Base-by-base conservation (phyloP, 2,888 invertebrate species). In the Macaria liturata region DNA sequence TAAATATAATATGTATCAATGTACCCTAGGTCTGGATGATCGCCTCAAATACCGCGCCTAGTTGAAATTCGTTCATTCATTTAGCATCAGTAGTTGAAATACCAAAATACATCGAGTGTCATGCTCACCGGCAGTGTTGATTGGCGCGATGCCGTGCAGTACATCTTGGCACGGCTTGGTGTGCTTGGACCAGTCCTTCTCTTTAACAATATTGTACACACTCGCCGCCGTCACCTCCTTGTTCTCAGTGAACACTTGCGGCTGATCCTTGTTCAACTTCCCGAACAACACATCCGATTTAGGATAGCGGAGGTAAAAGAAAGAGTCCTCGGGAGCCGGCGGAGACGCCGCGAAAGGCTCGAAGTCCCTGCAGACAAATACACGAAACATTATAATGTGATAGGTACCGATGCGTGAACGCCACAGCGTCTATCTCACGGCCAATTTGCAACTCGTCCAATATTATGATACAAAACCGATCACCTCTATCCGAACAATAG, bases 301-400 rank as follows among this genome's bases (percentile, higher is more conserved):
- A 9, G 94, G 94, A 77, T 95, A 95, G 51, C 94, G 93, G 68
- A 95, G 93, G 78, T 93, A 94, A 80, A 95, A 94, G 79, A 96
- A 96, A 52, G 94, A 94, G 74, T 96, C 96, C 81, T 96, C 96
- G 45, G 95, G 93, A 32, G 95, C 93, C 3, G 96, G 96, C 30
- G 96, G 96, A 20, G 96, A 96, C 67, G 78, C 77, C 37, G 91
- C 82, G 64, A 92, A 92, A 39, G 88, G 86, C 64, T 92, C 91
- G 65, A 88, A 92, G 49, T 91, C 92, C 71, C 92, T 92, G 86
- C 43, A 67, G 70, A 64, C 34, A 37, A 37, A 20, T 20, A 20
- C 5, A 37, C 34, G 7, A 37, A 7, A 37, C 7, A 7, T 43
- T 34, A 32, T 8, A 20, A 39, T 39, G 20, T 20, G 20, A 20